These are phyloP conservation scores for Acanthosepion lycidas DNA, from an alignment of 2,888 invertebrate genomes.

Conservation along the genomic window DNA sequence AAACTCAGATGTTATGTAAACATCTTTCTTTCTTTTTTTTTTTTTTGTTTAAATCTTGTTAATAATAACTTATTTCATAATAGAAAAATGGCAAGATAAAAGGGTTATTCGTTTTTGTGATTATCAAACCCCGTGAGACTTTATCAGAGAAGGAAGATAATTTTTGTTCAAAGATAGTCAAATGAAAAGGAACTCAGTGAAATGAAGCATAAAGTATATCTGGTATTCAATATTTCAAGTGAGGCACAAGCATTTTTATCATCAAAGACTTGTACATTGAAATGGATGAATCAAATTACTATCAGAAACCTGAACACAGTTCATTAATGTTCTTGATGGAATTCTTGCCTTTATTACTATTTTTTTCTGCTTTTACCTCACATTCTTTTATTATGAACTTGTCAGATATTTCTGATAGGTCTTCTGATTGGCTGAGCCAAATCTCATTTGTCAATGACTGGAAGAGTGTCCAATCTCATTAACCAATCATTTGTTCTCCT, in stretches of 20 bases:
- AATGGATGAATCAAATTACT: neutral
- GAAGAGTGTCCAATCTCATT: neutral
- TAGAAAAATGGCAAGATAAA: neutral
- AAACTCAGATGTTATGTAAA: neutral
- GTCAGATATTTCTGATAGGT: neutral
- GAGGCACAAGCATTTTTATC: constrained; percentile 7
- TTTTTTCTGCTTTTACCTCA: neutral
- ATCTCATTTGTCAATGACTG: constrained; percentile 18
- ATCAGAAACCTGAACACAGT: neutral
- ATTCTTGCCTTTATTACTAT: neutral
- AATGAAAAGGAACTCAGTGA: neutral
- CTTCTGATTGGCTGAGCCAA: constrained; percentile 20
- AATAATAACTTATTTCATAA: neutral
- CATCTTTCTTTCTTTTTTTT: neutral
- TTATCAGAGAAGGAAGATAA: neutral
- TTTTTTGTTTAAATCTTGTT: neutral
- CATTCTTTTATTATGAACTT: neutral
- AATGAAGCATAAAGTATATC: neutral
- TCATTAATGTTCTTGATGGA: neutral
- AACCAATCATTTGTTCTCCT: neutral
- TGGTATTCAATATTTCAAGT: neutral
- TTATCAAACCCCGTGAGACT: neutral
- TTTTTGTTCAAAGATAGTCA: neutral
- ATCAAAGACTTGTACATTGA: neutral
- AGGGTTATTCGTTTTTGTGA: neutral